Base-by-base conservation (phyloP, 2,113 vertebrate genomes). In the Xiphophorus hellerii region DNA sequence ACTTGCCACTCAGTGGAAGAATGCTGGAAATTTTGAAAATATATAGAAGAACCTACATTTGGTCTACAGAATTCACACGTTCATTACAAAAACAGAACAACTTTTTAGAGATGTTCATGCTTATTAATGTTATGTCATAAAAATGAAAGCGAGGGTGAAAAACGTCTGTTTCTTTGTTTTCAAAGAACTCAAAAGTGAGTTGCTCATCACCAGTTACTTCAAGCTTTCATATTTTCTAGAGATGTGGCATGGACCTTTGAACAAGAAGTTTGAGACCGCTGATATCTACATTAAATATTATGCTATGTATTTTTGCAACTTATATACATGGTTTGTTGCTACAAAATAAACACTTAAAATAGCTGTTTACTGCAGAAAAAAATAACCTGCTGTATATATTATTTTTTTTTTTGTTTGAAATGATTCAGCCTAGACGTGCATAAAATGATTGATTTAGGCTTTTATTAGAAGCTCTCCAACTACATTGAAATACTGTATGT, bases 1-100 rank as follows among this genome's bases (percentile, higher is more conserved):
- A 92, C 72, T 88, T 91, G 90, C 90, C 92, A 88, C 91, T 90
- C 90, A 87, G 90, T 90, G 91, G 91, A 93, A 79, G 86, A 88
- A 88, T 11, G 77, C 77, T 76, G 90, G 76, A 90, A 91, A 77
- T 91, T 89, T 90, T 78, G 73, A 80, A 64, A 67, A 73, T 71
- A 54, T 15, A 11, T 31, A 25, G 25, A 62, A 48, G 8, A 54
- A 60, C 20, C 28, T 39, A 37, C 10, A 61, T 62, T 51, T 27
- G 48, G 22, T 25, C 25, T 66, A 9, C 2, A 12, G 14, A 5
- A 73, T 25, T n/a, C 54, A 77, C 48, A 29, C 3, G 15, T 35
- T 0, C 37, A 67, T 29, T 3, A 7, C 20, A 20, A 3, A 54
- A 54, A 54, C 22, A 54, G 15, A 44, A 20, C 51, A 25, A 58